Conservation (phyloP, 1,140 invertebrate genomes). For the Anastrepha ludens region DNA sequence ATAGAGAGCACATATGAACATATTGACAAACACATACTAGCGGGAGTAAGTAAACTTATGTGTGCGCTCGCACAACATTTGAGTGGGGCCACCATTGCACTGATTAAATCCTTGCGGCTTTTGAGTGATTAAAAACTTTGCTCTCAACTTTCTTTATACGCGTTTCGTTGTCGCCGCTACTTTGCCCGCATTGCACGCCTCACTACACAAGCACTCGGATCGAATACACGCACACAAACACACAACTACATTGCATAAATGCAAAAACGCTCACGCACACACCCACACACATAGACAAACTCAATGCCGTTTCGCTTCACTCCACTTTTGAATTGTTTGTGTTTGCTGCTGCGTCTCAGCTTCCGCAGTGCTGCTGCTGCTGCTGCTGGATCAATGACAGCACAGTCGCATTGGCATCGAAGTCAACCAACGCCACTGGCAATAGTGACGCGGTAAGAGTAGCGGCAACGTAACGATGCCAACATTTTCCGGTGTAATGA, state of each 20-base stretch:
- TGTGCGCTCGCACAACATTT: not conserved
- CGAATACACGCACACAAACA: not conserved
- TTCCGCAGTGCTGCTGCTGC: not conserved
- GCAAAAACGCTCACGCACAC: not conserved
- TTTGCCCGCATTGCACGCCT: not conserved
- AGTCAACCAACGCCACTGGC: not conserved
- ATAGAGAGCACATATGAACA: not conserved
- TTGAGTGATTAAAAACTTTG: slow-evolving; percentile 51
- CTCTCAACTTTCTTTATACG: slow-evolving; percentile 41
- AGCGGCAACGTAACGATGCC: not conserved
- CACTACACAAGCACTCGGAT: not conserved
- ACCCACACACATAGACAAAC: not conserved
- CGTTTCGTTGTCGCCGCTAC: not conserved
- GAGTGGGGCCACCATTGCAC: not conserved
- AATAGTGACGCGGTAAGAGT: not conserved
- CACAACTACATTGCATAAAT: not conserved
- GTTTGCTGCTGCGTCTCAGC: not conserved
- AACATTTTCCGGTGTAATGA: slow-evolving; percentile 46
- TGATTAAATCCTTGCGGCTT: slow-evolving; percentile 52
- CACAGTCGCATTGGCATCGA: not conserved
- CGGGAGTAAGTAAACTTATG: not conserved
- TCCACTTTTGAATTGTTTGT: slow-evolving; percentile 29
- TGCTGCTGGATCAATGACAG: not conserved
- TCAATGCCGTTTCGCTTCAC: slow-evolving; percentile 18
- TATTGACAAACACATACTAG: not conserved